Evolutionary conservation across 2,888 invertebrate species (phyloP), one percentile per base, ranked within the genome.

Genomic region (Actias luna): DNA sequence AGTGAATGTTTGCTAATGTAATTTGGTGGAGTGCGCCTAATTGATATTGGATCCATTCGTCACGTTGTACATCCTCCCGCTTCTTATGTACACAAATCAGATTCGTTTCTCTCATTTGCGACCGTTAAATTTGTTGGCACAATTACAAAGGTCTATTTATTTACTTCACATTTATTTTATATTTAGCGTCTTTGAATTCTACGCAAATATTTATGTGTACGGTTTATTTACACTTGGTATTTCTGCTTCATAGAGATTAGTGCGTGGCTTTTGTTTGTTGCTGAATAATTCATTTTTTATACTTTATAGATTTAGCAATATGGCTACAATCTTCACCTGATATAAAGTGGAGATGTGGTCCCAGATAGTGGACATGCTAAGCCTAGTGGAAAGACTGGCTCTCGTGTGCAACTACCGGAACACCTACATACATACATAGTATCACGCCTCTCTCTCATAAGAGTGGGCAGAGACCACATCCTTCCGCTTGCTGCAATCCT

Each of bases 81-180:
- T 29, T 29, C 8, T 52, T 27, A 16, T 14, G 29, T 22, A 52
- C 12, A 52, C 27, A 52, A 52, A 52, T 25, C 52, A 14, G 52
- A 27, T 52, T 52, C 29, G 29, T 52, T 52, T 52, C 52, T 29
- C 52, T 52, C 16, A 29, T 46, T 46, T 46, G 22, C 46, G 10
- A 18, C 52, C 16, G 29, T 52, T 29, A 52, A 52, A 4, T 14
- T 52, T 12, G 16, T 27, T 52, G 27, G 29, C 29, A 27, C 63
- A 42, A 60, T 63, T 39, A 63, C 50, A 64, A 61, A 46, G 46
- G 10, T 46, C 22, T 46, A 22, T n/a, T n/a, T 22, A 18, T 46
- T 22, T 46, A 22, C 18, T 46, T 46, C 22, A 22, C 22, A 46
- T 22, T 46, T 46, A 46, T 46, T 46, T 46, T 46, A 12, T 22